Conservation (phyloP, 2,797 vertebrate species). For the Anabas testudineus region DNA sequence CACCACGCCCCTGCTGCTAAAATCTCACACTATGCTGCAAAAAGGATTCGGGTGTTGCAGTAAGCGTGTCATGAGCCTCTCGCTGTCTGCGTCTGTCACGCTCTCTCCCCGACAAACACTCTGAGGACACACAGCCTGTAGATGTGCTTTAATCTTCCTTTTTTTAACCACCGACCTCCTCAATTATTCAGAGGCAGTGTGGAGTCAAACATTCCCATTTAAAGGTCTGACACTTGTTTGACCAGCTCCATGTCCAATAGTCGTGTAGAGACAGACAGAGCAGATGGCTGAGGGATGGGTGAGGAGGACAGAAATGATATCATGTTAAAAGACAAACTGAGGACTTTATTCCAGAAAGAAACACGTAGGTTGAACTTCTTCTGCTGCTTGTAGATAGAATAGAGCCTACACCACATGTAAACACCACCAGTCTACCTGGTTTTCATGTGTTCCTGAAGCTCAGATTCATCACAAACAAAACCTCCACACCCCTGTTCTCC, state of each 20-base stretch:
- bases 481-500: too few relatives aligned
- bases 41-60: constrained; percentile 87
- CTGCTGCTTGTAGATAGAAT: too few relatives aligned
- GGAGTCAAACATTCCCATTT: constrained; percentile 84
- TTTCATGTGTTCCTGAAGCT: too few relatives aligned
- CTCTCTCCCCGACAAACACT: constrained; percentile 45
- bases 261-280: constrained; percentile 71
- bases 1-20: constrained; percentile 87
- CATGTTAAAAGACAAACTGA: neutral
- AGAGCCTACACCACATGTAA: too few relatives aligned
- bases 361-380: too few relatives aligned
- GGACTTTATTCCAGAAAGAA: too few relatives aligned
- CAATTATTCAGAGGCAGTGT: constrained; percentile 86
- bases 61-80: constrained; percentile 60
- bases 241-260: constrained; percentile 76
- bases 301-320: constrained; percentile 5
- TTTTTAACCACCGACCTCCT: constrained; percentile 82
- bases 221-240: constrained; percentile 85
- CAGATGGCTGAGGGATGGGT: constrained; percentile 35
- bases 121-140: constrained; percentile 64
- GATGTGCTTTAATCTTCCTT: constrained; percentile 83
- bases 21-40: constrained; percentile 90
- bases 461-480: too few relatives aligned
- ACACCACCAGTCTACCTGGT: too few relatives aligned
- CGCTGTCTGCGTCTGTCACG: constrained; percentile 69